phyloP scores from a whole-genome alignment of 2,113 vertebrate species.

The Lucifuga dentata region DNA sequence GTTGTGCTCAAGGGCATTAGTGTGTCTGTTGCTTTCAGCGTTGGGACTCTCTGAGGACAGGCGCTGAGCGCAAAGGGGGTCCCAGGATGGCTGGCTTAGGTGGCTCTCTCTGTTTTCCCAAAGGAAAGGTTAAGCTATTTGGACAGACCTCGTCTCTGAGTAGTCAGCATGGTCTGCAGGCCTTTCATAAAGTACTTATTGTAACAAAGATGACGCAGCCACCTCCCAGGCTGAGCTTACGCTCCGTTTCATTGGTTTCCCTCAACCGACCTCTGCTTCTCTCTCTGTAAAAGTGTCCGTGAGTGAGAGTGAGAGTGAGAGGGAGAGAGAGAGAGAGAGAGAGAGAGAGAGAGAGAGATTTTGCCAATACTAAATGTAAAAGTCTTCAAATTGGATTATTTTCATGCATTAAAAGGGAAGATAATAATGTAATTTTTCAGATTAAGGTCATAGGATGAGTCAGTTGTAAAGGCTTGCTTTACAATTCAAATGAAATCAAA shows the following conservation, averaged over 20 bases:
- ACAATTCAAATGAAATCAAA: conserved; percentile 13
- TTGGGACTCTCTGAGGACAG: conserved; percentile 59
- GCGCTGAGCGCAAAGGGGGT: conserved; percentile 54
- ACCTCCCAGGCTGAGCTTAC: conserved; percentile 62
- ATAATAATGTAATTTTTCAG: not conserved
- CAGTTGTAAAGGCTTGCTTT: conserved; percentile 18
- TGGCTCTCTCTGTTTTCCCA: conserved; percentile 56
- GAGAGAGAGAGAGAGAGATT: not conserved
- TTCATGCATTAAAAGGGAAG: conserved; percentile 12
- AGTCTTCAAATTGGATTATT: not conserved
- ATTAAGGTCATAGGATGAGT: not conserved
- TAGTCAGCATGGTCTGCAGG: conserved; percentile 60
- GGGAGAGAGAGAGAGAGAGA: conserved; percentile 3
- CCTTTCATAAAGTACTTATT: conserved; percentile 70
- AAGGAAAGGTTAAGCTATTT: conserved; percentile 73
- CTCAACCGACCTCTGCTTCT: conserved; percentile 32
- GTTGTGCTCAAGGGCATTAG: conserved; percentile 79
- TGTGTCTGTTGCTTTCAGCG: conserved; percentile 56
- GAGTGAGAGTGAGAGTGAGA: conserved; percentile 30
- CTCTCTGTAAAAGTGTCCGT: conserved; percentile 47
- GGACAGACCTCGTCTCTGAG: conserved; percentile 53
- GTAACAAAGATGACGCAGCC: conserved; percentile 72
- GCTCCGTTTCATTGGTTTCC: conserved; percentile 48
- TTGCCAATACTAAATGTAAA: not conserved
- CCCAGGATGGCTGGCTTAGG: conserved; percentile 41